Evolutionary conservation across 1,140 invertebrate species (phyloP).

Genomic region (Brachionus calyciflorus): DNA sequence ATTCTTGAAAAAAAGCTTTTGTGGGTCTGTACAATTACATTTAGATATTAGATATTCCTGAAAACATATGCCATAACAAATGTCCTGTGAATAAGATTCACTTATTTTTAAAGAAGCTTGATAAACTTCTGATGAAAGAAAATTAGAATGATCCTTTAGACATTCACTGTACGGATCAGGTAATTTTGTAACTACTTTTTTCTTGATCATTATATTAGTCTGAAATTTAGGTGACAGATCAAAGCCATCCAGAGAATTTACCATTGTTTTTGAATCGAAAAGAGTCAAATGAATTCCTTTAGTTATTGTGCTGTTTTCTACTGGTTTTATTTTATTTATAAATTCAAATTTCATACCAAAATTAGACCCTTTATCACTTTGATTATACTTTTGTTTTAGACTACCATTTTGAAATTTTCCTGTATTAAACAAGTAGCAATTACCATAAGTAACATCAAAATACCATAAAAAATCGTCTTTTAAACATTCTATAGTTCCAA

Average conservation of each 20-base stretch:
- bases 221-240: neutral
- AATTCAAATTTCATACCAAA: neutral
- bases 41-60: neutral
- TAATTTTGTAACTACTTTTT: neutral
- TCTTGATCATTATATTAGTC: neutral
- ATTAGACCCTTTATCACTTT: neutral
- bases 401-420: neutral
- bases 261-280: neutral
- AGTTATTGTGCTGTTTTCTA: neutral
- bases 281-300: neutral
- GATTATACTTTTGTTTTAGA: neutral
- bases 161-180: neutral
- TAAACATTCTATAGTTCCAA: neutral
- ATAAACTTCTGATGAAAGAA: neutral
- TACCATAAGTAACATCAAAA: conserved; percentile 6
- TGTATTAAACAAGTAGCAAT: conserved; percentile 23
- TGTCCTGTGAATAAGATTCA: neutral
- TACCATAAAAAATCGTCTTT: conserved; percentile 7
- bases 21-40: neutral
- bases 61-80: neutral
- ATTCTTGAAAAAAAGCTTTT: neutral
- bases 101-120: neutral
- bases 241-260: neutral
- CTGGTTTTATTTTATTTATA: neutral
- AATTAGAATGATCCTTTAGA: neutral